Conservation (phyloP, 2,888 invertebrate species). For the Eilema sororculum region DNA sequence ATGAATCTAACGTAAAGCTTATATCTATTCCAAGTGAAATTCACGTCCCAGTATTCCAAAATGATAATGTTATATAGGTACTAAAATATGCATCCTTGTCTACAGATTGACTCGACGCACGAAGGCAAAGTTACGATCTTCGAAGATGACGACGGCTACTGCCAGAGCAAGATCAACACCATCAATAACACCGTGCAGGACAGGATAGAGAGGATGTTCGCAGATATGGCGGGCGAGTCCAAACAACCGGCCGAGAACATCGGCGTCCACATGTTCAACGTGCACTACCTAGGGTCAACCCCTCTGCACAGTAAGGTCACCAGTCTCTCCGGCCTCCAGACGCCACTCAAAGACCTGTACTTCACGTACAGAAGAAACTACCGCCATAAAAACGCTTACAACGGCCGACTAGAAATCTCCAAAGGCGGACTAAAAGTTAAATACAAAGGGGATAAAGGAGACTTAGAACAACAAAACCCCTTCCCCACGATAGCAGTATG, state of each 20-base stretch:
- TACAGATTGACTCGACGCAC: constrained; percentile 72
- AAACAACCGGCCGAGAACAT: constrained; percentile 82
- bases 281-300: constrained; percentile 94
- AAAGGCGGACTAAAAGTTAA: constrained; percentile 91
- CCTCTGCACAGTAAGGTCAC: constrained; percentile 93
- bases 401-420: constrained; percentile 90
- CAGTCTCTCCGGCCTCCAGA: constrained; percentile 93
- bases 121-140: constrained; percentile 72
- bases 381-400: constrained; percentile 83
- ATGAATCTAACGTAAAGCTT: not conserved
- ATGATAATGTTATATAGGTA: not conserved
- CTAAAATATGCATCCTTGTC: constrained; percentile 26
- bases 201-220: constrained; percentile 95
- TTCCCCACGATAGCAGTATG: constrained; percentile 97
- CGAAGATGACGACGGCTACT: constrained; percentile 80
- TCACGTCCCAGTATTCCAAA: not conserved
- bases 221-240: constrained; percentile 89
- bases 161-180: constrained; percentile 73
- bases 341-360: constrained; percentile 92
- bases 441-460: constrained; percentile 88
- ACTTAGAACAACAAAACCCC: constrained; percentile 91
- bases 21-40: not conserved
- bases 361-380: constrained; percentile 87
- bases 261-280: constrained; percentile 88
- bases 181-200: constrained; percentile 92